A percentile compares a stretch with the other conserved stretches of the same genome.
Conservation (phyloP, 1,140 invertebrate genomes). For the Scaptomyza pallida region DNA sequence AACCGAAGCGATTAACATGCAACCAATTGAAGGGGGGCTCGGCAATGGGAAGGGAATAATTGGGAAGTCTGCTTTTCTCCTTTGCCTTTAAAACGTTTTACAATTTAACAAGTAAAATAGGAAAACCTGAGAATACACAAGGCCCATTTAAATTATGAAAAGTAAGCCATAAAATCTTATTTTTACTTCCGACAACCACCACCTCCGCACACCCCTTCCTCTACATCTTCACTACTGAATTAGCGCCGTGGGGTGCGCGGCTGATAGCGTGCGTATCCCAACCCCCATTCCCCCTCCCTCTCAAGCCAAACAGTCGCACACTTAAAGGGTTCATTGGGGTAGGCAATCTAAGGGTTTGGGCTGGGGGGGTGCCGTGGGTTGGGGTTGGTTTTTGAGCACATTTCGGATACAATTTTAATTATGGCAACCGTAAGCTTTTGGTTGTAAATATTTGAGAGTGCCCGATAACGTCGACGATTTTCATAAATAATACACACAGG, state of each 20-base stretch:
- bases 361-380: conserved; percentile 2
- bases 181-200: conserved; percentile 59
- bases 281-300: not conserved
- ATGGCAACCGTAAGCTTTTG: conserved; percentile 84
- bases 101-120: conserved; percentile 51
- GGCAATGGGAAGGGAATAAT: not conserved
- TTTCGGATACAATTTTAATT: conserved; percentile 84
- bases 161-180: conserved; percentile 83
- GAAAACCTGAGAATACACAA: conserved; percentile 13
- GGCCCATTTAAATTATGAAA: conserved; percentile 79
- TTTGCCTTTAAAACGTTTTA: conserved; percentile 49
- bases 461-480: conserved; percentile 83
- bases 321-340: conserved; percentile 37
- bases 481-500: conserved; percentile 81
- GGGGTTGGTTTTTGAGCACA: conserved; percentile 38
- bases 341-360: not conserved
- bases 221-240: not conserved
- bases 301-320: conserved; percentile 1
- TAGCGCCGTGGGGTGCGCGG: conserved; percentile 19
- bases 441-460: conserved; percentile 84
- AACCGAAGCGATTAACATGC: conserved; percentile 11
- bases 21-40: not conserved
- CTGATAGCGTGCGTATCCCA: conserved; percentile 25
- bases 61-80: not conserved
- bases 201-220: not conserved